Percentiles rank a stretch among this genome's conserved stretches.
phyloP scores from a whole-genome alignment of 1,140 invertebrate species.

The Drosophila parabipectinata region DNA sequence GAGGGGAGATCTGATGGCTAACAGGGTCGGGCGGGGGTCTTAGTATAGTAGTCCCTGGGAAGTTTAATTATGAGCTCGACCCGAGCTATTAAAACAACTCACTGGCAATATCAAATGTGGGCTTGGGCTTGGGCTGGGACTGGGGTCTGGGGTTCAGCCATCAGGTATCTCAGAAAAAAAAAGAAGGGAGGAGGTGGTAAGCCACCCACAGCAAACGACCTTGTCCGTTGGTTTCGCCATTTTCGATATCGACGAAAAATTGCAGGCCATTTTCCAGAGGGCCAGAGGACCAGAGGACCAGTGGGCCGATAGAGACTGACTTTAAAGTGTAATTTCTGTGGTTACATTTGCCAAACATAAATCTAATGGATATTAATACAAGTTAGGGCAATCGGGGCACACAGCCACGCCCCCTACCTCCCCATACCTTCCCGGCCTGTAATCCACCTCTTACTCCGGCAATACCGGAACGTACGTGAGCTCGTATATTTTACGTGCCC shows the following conservation, averaged over 20 bases:
- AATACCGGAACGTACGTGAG: constrained; percentile 58
- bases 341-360: constrained; percentile 81
- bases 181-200: not conserved
- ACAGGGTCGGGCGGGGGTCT: not conserved
- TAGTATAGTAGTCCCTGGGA: constrained; percentile 3
- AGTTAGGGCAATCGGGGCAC: constrained; percentile 41
- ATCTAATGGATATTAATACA: constrained; percentile 82
- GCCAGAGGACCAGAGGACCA: not conserved
- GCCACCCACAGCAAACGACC: constrained; percentile 13
- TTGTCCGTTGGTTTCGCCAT: constrained; percentile 14
- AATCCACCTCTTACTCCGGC: constrained; percentile 25
- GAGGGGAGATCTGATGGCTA: too few species aligned
- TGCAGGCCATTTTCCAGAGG: constrained; percentile 47
- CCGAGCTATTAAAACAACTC: constrained; percentile 76
- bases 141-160: not conserved
- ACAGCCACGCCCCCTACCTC: too few species aligned
- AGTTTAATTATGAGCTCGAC: constrained; percentile 74
- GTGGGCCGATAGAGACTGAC: constrained; percentile 16
- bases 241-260: constrained; percentile 78
- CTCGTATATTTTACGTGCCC: constrained; percentile 72
- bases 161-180: not conserved
- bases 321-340: constrained; percentile 81
- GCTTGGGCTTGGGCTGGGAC: not conserved
- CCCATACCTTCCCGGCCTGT: not conserved
- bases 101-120: constrained; percentile 62